phyloP scores from a whole-genome alignment of 2,888 invertebrate species.

The Pammene aurita region DNA sequence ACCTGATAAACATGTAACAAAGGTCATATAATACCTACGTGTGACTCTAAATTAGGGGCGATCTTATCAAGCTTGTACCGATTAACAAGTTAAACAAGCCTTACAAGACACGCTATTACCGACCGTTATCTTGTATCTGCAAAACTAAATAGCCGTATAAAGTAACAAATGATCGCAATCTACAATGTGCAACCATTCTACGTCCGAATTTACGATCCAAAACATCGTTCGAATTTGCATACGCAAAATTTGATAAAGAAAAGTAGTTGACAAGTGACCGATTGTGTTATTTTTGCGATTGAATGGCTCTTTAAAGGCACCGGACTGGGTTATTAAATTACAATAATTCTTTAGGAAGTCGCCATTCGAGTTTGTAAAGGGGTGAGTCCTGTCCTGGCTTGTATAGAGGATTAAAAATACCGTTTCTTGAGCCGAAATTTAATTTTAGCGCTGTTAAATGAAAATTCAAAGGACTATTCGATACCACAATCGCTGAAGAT shows the following conservation, averaged over 20 bases:
- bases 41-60: conserved; percentile 53
- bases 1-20: neutral
- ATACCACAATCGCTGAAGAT: neutral
- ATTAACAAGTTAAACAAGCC: conserved; percentile 79
- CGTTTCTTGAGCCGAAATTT: conserved; percentile 20
- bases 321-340: conserved; percentile 75
- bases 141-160: conserved; percentile 43
- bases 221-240: conserved; percentile 63
- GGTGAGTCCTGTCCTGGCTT: conserved; percentile 41
- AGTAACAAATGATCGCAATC: conserved; percentile 58
- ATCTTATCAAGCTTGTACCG: conserved; percentile 68
- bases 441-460: conserved; percentile 12
- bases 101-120: conserved; percentile 60
- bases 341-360: conserved; percentile 65
- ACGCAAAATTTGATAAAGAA: conserved; percentile 56
- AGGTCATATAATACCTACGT: neutral
- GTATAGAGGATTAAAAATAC: conserved; percentile 32
- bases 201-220: conserved; percentile 62
- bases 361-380: conserved; percentile 42
- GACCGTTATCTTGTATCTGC: conserved; percentile 40
- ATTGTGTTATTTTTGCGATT: conserved; percentile 71
- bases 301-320: conserved; percentile 62
- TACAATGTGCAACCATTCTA: conserved; percentile 58
- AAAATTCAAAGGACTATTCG: neutral
- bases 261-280: conserved; percentile 74